A percentile compares a stretch with the other conserved stretches of the same genome.
Conservation (phyloP, 2,113 vertebrate genomes). For the Gallinago jamesoni region DNA sequence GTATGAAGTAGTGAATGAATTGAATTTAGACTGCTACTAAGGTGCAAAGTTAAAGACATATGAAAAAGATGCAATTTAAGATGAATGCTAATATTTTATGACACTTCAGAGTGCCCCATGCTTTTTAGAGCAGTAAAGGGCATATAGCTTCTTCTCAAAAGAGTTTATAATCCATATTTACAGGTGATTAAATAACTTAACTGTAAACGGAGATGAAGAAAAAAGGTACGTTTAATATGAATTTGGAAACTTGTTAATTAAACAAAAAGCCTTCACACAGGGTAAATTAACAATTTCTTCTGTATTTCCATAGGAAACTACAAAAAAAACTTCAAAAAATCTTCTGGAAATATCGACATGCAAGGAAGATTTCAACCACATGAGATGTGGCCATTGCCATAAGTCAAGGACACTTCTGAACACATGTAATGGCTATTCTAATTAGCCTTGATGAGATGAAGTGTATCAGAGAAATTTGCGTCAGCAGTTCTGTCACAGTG, state of each 20-base stretch:
- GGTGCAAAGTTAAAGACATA: neutral
- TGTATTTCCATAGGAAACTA: neutral
- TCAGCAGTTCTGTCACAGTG: neutral
- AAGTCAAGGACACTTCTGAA: neutral
- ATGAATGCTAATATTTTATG: neutral
- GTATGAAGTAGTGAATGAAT: neutral
- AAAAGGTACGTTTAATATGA: neutral
- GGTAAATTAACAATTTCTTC: neutral
- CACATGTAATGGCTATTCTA: neutral
- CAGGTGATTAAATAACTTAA: neutral
- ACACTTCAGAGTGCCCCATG: neutral
- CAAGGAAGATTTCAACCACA: neutral
- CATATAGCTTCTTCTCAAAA: neutral
- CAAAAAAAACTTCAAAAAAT: neutral
- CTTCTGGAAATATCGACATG: neutral
- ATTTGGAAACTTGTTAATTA: neutral
- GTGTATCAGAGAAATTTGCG: rapidly evolving
- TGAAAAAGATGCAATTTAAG: neutral
- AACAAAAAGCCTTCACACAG: neutral
- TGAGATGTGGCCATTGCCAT: neutral
- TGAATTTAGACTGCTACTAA: neutral
- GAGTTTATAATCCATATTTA: neutral
- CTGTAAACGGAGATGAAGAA: neutral
- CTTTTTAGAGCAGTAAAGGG: neutral
- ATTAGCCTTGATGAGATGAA: neutral